These are phyloP conservation scores for Henricia sp. DNA, from an alignment of 53 echinoderm and acorn worm species.

Conservation along the genomic window DNA sequence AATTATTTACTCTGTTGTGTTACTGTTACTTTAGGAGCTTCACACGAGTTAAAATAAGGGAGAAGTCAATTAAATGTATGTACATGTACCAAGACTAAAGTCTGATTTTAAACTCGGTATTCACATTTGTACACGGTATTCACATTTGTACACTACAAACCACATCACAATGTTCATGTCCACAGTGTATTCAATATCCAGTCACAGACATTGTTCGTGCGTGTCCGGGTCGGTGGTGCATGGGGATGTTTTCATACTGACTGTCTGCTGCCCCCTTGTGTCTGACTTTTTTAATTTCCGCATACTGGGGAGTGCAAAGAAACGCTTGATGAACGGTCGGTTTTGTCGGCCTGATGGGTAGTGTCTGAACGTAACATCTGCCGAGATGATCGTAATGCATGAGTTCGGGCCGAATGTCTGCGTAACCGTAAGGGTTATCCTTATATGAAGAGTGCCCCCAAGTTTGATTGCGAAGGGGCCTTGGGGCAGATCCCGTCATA, in stretches of 20 bases:
- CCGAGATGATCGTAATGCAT: conserved; percentile 56
- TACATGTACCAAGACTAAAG: too few species aligned
- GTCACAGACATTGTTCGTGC: conserved; percentile 35
- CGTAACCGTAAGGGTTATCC: conserved; percentile 34
- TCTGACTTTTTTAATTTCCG: not conserved
- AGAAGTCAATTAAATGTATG: too few species aligned
- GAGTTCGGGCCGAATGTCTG: conserved; percentile 4
- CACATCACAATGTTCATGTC: conserved; percentile 1
- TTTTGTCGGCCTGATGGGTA: conserved; percentile 36
- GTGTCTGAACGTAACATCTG: conserved; percentile 56
- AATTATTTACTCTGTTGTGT: too few species aligned
- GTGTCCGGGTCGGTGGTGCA: too few species aligned
- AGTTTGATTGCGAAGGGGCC: conserved; percentile 28
- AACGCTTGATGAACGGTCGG: not conserved
- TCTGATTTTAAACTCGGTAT: too few species aligned
- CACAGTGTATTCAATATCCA: conserved; percentile 1
- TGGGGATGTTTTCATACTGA: conserved; percentile 39
- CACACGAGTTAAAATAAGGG: too few species aligned
- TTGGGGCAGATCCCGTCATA: not conserved
- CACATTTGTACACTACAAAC: too few species aligned
- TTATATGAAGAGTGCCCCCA: conserved; percentile 36
- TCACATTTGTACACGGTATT: too few species aligned
- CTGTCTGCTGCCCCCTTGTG: conserved; percentile 23
- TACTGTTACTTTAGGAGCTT: too few species aligned
- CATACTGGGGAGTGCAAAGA: conserved; percentile 11